Evolutionary conservation across 2,113 vertebrate species (phyloP).

Genomic region (Eudyptes chrysolophus): DNA sequence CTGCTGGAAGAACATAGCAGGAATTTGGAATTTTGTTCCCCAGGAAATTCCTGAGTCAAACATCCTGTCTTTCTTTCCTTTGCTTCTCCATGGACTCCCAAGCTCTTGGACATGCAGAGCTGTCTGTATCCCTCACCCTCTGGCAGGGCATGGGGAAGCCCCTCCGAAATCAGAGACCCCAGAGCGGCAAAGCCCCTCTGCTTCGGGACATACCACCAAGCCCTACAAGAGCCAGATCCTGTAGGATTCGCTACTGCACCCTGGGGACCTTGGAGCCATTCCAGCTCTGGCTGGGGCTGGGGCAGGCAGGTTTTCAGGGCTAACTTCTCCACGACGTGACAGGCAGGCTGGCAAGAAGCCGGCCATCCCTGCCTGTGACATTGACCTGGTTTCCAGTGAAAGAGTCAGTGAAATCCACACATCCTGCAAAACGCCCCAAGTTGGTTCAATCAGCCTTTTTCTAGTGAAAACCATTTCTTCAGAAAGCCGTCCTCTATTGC

Average conservation of each 20-base stretch:
- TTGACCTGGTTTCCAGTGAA: conserved; percentile 58
- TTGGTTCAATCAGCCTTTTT: conserved; percentile 21
- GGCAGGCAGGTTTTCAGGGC: neutral
- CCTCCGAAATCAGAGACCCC: neutral
- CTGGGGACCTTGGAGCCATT: neutral
- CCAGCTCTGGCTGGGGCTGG: neutral
- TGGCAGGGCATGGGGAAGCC: neutral
- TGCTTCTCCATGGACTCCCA: neutral
- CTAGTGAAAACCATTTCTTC: conserved; percentile 32
- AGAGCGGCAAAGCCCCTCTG: neutral
- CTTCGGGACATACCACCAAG: fast-evolving
- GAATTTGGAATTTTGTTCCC: neutral
- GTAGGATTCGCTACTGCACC: neutral
- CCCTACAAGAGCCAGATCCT: neutral
- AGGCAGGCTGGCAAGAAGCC: neutral
- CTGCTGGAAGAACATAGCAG: neutral
- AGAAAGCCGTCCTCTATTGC: neutral
- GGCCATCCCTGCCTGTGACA: neutral
- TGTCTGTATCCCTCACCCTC: neutral
- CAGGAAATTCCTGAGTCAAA: neutral
- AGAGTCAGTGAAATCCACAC: conserved; percentile 34
- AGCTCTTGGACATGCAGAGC: neutral
- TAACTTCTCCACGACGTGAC: neutral
- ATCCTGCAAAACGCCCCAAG: neutral
- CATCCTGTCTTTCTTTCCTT: neutral